Conservation (phyloP, 2,888 invertebrate genomes). For the Malacosoma neustria region DNA sequence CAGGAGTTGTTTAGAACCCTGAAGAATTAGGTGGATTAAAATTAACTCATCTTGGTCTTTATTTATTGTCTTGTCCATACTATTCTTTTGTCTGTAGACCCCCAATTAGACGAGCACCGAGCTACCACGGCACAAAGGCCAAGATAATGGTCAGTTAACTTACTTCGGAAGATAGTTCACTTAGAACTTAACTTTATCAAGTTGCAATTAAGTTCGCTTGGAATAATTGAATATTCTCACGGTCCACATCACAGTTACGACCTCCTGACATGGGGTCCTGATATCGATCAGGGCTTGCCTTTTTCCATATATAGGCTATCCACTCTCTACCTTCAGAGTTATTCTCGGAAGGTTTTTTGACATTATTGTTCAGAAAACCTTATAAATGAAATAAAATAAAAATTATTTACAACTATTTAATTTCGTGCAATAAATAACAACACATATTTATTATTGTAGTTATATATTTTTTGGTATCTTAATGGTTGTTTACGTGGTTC, state of each 20-base stretch:
- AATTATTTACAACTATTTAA: too few species aligned
- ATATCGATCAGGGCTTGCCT: constrained; percentile 39
- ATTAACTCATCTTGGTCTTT: too few species aligned
- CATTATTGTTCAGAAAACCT: too few species aligned
- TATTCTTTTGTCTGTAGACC: constrained; percentile 21
- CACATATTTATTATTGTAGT: too few species aligned
- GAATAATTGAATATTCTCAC: constrained; percentile 70
- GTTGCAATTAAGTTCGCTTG: constrained; percentile 66
- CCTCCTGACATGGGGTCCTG: constrained; percentile 50
- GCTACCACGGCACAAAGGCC: constrained; percentile 66
- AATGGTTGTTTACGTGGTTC: too few species aligned
- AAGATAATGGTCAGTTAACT: constrained; percentile 74
- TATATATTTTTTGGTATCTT: too few species aligned
- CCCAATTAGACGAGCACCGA: constrained; percentile 61
- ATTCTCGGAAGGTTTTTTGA: too few species aligned
- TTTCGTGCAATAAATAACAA: too few species aligned
- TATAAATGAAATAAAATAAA: too few species aligned
- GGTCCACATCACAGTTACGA: constrained; percentile 62
- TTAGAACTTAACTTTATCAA: constrained; percentile 70
- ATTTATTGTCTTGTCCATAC: constrained; percentile 23
- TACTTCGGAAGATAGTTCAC: constrained; percentile 73
- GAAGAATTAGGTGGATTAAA: too few species aligned
- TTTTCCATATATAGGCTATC: not conserved
- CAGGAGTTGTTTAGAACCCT: too few species aligned
- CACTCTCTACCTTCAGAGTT: too few species aligned